phyloP scores from a whole-genome alignment of 2,113 vertebrate species.

The Psettodes erumei region DNA sequence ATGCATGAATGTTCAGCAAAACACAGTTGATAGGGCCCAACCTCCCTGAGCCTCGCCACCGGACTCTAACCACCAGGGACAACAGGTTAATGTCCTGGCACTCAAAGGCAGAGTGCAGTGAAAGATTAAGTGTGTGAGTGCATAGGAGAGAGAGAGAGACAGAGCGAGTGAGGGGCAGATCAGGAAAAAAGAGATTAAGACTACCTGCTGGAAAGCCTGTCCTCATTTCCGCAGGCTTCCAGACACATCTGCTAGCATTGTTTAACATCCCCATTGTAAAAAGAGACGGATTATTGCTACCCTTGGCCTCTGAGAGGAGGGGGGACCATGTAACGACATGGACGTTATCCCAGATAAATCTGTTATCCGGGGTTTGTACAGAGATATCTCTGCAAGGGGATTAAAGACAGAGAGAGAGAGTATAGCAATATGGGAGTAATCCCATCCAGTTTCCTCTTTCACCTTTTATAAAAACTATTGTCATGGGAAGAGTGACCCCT shows the following conservation, averaged over 20 bases:
- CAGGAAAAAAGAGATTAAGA: conserved; percentile 59
- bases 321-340: conserved; percentile 60
- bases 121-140: conserved; percentile 24
- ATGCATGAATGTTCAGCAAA: conserved; percentile 20
- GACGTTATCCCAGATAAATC: conserved; percentile 79
- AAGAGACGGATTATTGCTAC: conserved; percentile 70
- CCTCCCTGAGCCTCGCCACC: background rate
- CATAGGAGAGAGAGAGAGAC: background rate
- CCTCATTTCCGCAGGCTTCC: conserved; percentile 70
- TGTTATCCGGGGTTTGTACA: conserved; percentile 70
- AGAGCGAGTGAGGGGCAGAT: conserved; percentile 15
- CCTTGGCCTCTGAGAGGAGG: conserved; percentile 51
- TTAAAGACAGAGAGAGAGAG: conserved; percentile 65
- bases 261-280: conserved; percentile 67
- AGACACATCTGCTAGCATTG: conserved; percentile 77
- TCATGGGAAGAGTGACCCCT: conserved; percentile 4
- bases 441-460: conserved; percentile 58
- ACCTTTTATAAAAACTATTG: conserved; percentile 54
- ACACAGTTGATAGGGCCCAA: background rate
- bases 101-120: conserved; percentile 21
- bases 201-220: conserved; percentile 77
- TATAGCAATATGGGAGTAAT: conserved; percentile 68
- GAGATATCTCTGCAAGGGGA: conserved; percentile 69
- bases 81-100: conserved; percentile 60
- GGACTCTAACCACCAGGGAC: conserved; percentile 35